phyloP scores from a whole-genome alignment of 2,888 invertebrate genomes.

The Ommatoiulus sabulosus region DNA sequence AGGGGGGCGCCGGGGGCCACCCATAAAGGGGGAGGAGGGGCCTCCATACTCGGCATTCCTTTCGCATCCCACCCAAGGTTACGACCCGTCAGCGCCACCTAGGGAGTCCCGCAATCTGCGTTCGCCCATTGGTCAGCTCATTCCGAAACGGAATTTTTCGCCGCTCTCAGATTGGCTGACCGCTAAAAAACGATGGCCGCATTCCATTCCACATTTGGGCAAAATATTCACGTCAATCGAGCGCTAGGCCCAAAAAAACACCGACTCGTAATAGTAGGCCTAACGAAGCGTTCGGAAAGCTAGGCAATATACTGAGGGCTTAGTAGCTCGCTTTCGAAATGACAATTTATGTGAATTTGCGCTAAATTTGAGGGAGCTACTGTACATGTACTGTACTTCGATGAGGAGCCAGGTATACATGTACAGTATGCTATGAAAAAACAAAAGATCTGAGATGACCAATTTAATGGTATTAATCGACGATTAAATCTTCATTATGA shows the following conservation, averaged over 20 bases:
- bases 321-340: no score
- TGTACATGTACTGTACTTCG: no score
- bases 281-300: background rate
- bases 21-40: conserved; percentile 25
- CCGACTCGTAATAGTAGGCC: background rate
- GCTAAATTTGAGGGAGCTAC: no score
- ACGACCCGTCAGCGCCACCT: conserved; percentile 16
- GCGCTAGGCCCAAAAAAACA: background rate
- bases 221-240: conserved; percentile 8
- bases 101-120: background rate
- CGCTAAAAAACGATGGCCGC: background rate
- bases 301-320: no score
- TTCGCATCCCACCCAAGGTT: background rate
- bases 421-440: no score
- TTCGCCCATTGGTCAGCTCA: background rate
- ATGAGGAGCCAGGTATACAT: no score
- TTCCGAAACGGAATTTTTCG: background rate
- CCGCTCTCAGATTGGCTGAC: background rate
- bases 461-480: no score
- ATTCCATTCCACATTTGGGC: conserved; percentile 28
- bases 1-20: conserved; percentile 15
- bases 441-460: no score
- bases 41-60: background rate
- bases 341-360: no score
- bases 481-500: no score